Conservation (phyloP, 2,113 vertebrate species). For the Oreotragus oreotragus region DNA sequence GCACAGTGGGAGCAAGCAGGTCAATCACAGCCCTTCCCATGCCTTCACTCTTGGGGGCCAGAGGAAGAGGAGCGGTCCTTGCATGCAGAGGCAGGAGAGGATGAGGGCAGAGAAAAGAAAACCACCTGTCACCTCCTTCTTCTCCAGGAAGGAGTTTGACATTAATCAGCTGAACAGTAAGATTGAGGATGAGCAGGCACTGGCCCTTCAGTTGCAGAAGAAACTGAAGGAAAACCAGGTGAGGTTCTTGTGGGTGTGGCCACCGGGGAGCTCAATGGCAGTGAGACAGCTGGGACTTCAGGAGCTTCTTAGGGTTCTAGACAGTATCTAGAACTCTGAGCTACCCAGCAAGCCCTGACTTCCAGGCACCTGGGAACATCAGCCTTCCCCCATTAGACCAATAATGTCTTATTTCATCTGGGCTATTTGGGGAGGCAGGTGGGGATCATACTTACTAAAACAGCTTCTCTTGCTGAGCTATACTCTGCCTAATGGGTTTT, state of each 20-base stretch:
- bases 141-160: conserved; percentile 89
- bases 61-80: background rate
- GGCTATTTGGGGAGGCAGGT: background rate
- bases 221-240: conserved; percentile 91
- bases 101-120: background rate
- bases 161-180: conserved; percentile 80
- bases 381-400: background rate
- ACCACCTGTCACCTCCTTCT: background rate
- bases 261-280: background rate
- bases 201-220: conserved; percentile 87
- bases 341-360: background rate
- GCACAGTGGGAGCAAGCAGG: background rate
- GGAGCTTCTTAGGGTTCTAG: background rate
- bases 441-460: background rate
- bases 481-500: background rate
- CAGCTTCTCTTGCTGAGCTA: background rate
- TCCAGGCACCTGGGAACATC: background rate
- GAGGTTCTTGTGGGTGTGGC: background rate
- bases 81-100: background rate
- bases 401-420: background rate
- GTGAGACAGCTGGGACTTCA: background rate
- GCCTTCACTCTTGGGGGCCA: background rate
- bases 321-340: background rate
- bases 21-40: background rate
- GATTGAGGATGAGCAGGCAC: conserved; percentile 86